Conservation (phyloP, 2,888 invertebrate species). For the Diplolepis rosae region DNA sequence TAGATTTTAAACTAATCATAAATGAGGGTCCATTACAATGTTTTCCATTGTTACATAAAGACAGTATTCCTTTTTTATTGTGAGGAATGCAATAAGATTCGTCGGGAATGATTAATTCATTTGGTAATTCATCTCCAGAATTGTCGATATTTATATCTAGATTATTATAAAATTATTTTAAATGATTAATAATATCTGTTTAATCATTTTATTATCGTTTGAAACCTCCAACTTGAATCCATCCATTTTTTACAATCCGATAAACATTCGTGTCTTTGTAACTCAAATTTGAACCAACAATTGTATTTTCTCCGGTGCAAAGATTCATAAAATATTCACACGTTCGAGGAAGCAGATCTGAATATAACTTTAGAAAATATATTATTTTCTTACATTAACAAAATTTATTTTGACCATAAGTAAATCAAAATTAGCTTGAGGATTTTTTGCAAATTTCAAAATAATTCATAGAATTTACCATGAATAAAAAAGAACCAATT, state of each 20-base stretch:
- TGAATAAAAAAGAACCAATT: conserved; percentile 77
- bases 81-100: conserved; percentile 82
- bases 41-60: conserved; percentile 82
- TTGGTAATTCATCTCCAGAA: not conserved
- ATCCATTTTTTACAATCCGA: conserved; percentile 80
- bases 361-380: conserved; percentile 75
- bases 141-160: conserved; percentile 56
- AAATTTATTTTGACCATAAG: not conserved
- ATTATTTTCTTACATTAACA: conserved; percentile 11
- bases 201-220: not conserved
- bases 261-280: conserved; percentile 59
- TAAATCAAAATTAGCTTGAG: no score
- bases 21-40: conserved; percentile 84
- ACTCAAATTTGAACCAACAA: conserved; percentile 50
- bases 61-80: conserved; percentile 81
- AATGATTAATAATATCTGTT: not conserved
- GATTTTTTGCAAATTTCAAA: not conserved
- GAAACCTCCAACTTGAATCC: conserved; percentile 82
- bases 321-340: conserved; percentile 78
- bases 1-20: conserved; percentile 79
- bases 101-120: conserved; percentile 75
- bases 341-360: conserved; percentile 77
- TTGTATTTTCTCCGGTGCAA: conserved; percentile 72
- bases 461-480: conserved; percentile 72
- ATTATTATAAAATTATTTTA: conserved; percentile 28